phyloP scores from a whole-genome alignment of 2,888 invertebrate genomes.

The Caenorhabditis virilis region DNA sequence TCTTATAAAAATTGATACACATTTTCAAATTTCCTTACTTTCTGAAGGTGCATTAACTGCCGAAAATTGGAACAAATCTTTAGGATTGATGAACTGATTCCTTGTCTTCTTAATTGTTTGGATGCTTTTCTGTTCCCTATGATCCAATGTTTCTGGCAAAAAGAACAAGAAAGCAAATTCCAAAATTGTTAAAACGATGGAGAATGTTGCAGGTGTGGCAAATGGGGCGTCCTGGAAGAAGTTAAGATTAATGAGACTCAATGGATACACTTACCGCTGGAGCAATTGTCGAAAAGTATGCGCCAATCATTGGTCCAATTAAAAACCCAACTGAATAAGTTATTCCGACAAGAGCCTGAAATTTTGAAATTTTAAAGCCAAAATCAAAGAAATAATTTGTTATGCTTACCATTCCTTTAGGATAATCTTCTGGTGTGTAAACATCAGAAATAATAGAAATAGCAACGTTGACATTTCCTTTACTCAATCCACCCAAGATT shows the following conservation, averaged over 20 bases:
- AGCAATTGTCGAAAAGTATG: constrained; percentile 77
- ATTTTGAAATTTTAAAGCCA: constrained; percentile 7
- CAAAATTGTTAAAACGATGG: constrained; percentile 74
- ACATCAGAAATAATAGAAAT: constrained; percentile 94
- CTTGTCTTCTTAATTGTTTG: constrained; percentile 21
- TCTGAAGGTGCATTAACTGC: constrained; percentile 49
- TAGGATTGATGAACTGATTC: constrained; percentile 40
- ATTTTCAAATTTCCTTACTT: constrained; percentile 23
- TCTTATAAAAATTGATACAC: neutral
- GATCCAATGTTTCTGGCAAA: constrained; percentile 79
- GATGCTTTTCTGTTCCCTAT: constrained; percentile 22
- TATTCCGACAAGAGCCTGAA: constrained; percentile 89
- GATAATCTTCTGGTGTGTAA: constrained; percentile 82
- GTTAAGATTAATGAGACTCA: no score
- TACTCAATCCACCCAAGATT: constrained; percentile 90
- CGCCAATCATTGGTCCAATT: constrained; percentile 91
- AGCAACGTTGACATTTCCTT: constrained; percentile 92
- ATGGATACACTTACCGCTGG: constrained; percentile 24
- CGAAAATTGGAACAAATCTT: constrained; percentile 49
- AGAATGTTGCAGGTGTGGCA: constrained; percentile 66
- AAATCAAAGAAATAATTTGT: no score
- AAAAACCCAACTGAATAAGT: constrained; percentile 98
- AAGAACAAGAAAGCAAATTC: constrained; percentile 80
- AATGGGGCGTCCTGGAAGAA: constrained; percentile 28
- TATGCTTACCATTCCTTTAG: constrained; percentile 91